phyloP scores from a whole-genome alignment of 2,797 vertebrate genomes.

The Mormyrus proboscirostris region DNA sequence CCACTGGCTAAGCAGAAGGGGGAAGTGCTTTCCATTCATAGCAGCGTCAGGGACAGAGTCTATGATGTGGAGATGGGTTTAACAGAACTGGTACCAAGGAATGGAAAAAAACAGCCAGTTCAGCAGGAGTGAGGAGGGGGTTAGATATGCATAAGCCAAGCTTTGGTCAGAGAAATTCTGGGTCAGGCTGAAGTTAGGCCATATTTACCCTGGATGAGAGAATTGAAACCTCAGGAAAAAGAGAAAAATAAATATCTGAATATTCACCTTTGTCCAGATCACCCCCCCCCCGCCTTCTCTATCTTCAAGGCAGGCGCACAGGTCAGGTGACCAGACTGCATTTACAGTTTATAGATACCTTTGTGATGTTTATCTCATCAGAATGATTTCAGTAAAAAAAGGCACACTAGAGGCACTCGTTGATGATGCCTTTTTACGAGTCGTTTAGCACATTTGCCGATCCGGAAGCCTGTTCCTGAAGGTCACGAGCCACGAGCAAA shows the following conservation, averaged over 20 bases:
- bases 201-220: background rate
- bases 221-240: background rate
- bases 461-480: background rate
- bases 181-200: background rate
- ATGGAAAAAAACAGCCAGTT: background rate
- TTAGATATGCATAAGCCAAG: background rate
- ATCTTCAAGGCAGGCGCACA: background rate
- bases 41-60: background rate
- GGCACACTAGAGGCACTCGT: background rate
- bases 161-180: background rate
- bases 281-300: background rate
- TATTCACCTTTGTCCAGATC: background rate
- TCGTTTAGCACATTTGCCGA: background rate
- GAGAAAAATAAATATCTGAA: background rate
- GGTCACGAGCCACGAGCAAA: background rate
- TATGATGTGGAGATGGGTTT: background rate
- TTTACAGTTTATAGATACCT: background rate
- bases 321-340: background rate
- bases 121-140: background rate
- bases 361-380: background rate
- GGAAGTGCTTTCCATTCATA: background rate
- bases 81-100: background rate
- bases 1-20: background rate
- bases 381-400: background rate
- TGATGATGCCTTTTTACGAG: background rate